These are phyloP conservation scores for Perodicticus potto DNA, from an alignment of 2,797 vertebrate genomes.

Conservation along the genomic window DNA sequence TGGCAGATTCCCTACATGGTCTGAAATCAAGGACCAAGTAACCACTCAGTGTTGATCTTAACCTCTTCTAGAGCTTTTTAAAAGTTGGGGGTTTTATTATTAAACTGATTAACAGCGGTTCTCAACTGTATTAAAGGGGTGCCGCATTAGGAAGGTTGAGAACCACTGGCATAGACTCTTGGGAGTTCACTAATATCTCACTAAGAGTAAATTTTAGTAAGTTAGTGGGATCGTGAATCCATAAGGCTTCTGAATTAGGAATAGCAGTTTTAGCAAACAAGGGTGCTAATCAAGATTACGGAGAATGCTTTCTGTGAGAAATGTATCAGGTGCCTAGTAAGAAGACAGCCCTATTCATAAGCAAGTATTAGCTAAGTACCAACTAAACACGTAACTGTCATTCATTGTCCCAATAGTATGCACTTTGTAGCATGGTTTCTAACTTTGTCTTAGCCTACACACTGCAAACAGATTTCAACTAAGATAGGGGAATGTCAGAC, in stretches of 20 bases:
- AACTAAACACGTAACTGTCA: not conserved
- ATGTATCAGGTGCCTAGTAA: not conserved
- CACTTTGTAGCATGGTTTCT: not conserved
- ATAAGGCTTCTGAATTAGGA: not conserved
- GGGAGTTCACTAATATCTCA: not conserved
- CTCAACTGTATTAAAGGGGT: too few relatives aligned
- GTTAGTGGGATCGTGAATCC: not conserved
- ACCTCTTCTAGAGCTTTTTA: not conserved
- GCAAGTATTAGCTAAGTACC: not conserved
- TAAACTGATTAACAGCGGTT: not conserved
- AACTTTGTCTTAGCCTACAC: not conserved
- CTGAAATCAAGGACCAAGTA: not conserved
- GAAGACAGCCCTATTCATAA: not conserved
- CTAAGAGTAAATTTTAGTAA: not conserved
- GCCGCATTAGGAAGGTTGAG: too few relatives aligned
- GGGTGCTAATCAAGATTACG: not conserved
- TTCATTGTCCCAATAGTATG: not conserved
- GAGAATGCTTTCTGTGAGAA: not conserved
- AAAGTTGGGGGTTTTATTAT: not conserved
- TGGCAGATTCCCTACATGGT: not conserved
- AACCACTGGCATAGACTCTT: not conserved
- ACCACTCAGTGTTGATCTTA: not conserved
- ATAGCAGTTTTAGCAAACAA: not conserved
- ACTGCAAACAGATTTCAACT: not conserved
- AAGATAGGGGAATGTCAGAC: not conserved